phyloP scores from a whole-genome alignment of 2,888 invertebrate genomes.

The Aphodius granarius region DNA sequence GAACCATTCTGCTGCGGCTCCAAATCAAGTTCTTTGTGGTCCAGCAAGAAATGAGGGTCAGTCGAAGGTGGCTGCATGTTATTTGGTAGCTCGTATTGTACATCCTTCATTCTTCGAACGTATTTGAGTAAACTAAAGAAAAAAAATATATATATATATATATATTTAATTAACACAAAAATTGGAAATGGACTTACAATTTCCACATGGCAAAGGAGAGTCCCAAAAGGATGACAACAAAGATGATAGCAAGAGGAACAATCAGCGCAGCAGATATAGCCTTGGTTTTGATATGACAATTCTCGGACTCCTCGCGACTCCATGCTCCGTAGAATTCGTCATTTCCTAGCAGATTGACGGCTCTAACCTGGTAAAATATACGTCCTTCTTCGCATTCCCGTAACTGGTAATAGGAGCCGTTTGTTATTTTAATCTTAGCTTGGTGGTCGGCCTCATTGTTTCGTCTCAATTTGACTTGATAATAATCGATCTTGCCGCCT shows the following conservation, averaged over 20 bases:
- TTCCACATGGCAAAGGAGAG: background rate
- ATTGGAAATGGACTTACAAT: background rate
- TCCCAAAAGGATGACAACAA: background rate
- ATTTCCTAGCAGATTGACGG: conserved; percentile 45
- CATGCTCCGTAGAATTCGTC: conserved; percentile 44
- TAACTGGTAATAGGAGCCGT: conserved; percentile 15
- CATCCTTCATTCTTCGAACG: conserved; percentile 60
- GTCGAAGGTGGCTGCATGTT: conserved; percentile 56
- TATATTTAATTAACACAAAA: too few relatives aligned
- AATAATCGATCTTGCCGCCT: conserved; percentile 56
- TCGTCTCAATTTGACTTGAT: conserved; percentile 55
- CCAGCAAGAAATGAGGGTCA: conserved; percentile 45
- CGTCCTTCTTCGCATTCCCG: background rate
- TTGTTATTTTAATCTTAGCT: conserved; percentile 28
- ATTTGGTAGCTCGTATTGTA: conserved; percentile 68
- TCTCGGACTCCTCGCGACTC: conserved; percentile 44
- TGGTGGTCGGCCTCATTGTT: conserved; percentile 33
- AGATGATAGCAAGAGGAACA: background rate
- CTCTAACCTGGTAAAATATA: conserved; percentile 42
- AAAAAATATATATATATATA: background rate
- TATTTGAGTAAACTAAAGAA: conserved; percentile 25
- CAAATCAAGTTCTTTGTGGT: conserved; percentile 35
- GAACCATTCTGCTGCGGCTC: conserved; percentile 47
- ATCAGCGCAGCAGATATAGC: background rate
- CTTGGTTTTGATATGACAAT: conserved; percentile 32